Conservation (phyloP, 2,113 vertebrate genomes). For the Lophochroa leadbeateri region DNA sequence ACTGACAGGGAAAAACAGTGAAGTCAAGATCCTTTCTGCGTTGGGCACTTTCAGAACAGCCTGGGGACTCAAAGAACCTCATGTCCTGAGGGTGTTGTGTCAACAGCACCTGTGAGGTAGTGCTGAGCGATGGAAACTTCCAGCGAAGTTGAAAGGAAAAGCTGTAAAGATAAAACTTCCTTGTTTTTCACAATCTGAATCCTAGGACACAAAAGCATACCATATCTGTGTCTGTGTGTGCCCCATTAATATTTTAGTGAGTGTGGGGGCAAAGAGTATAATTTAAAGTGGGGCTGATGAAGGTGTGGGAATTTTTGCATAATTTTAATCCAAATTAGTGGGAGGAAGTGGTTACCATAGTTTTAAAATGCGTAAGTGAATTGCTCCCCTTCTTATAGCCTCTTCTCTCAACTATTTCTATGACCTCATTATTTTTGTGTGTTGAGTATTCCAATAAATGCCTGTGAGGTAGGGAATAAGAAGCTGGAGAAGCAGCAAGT, state of each 20-base stretch:
- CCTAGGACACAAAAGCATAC: neutral
- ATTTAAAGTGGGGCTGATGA: neutral
- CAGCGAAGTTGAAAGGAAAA: neutral
- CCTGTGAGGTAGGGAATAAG: neutral
- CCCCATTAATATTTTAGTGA: neutral
- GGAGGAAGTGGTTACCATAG: neutral
- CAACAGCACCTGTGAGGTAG: neutral
- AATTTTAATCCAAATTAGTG: neutral
- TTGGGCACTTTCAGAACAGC: neutral
- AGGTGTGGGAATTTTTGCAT: fast-evolving
- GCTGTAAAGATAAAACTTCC: neutral
- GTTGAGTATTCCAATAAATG: neutral
- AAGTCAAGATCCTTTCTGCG: neutral
- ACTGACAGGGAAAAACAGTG: neutral
- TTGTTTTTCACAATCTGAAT: neutral
- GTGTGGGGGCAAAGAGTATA: neutral
- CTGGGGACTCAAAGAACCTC: neutral
- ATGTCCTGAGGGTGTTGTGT: neutral
- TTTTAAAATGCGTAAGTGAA: neutral
- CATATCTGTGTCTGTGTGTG: fast-evolving
- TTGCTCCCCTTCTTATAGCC: neutral
- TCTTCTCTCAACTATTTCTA: neutral
- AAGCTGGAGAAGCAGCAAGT: too few species aligned
- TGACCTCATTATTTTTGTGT: neutral
- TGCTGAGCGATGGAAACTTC: neutral